Evolutionary conservation across 2,888 invertebrate species (phyloP).

Genomic region (Platycheirus rosarum): DNA sequence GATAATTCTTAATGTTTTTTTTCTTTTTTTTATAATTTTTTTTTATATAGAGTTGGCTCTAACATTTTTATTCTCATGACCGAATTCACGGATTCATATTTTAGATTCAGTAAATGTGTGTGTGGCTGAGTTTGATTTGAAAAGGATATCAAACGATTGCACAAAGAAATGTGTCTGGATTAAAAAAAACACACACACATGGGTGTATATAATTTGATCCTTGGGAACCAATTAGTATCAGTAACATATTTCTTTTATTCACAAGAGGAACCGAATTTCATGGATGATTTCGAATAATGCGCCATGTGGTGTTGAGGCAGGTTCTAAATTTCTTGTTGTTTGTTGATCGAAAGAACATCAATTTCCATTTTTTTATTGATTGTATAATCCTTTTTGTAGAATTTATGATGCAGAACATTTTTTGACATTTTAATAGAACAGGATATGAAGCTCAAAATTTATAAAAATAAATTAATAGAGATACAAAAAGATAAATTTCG

Average conservation of each 20-base stretch:
- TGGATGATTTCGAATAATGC: constrained; percentile 32
- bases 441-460: too few relatives aligned
- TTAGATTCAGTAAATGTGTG: constrained; percentile 16
- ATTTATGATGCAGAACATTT: too few relatives aligned
- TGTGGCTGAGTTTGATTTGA: background rate
- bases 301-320: constrained; percentile 68
- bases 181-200: too few relatives aligned
- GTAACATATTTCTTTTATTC: constrained; percentile 24
- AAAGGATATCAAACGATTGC: constrained; percentile 40
- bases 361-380: too few relatives aligned
- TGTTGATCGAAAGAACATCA: too few relatives aligned
- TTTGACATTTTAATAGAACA: too few relatives aligned
- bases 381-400: too few relatives aligned
- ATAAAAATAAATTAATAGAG: too few relatives aligned
- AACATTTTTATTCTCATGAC: constrained; percentile 18
- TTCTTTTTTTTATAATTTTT: constrained; percentile 24
- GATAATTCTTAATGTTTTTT: constrained; percentile 64
- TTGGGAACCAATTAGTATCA: constrained; percentile 69
- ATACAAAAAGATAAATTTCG: too few relatives aligned
- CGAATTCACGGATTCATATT: constrained; percentile 6
- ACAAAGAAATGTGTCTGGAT: constrained; percentile 14
- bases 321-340: too few relatives aligned
- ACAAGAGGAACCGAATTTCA: constrained; percentile 37
- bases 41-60: background rate
- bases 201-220: constrained; percentile 50